phyloP scores from a whole-genome alignment of 2,113 vertebrate species.

The Chascanopsetta lugubris region DNA sequence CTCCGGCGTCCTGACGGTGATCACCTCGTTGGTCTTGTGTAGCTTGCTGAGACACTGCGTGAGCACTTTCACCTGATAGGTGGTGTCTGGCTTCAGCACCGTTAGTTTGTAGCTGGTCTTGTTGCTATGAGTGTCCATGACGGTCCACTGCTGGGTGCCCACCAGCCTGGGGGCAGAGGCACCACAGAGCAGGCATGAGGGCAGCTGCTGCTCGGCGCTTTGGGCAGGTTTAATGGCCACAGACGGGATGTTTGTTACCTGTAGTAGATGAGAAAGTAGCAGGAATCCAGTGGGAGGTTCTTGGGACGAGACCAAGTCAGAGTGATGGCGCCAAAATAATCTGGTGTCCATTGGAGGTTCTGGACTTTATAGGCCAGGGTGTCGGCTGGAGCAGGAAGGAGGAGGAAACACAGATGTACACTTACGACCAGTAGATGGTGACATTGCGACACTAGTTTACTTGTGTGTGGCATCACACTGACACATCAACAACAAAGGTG shows the following conservation, averaged over 20 bases:
- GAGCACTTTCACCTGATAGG: slow-evolving; percentile 94
- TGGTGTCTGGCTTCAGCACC: slow-evolving; percentile 91
- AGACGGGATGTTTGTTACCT: slow-evolving; percentile 82
- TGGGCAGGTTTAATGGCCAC: too few relatives aligned
- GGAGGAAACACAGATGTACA: not conserved
- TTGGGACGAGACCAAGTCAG: slow-evolving; percentile 93
- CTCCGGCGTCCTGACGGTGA: slow-evolving; percentile 90
- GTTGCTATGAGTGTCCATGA: slow-evolving; percentile 93
- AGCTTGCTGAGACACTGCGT: slow-evolving; percentile 91
- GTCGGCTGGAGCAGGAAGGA: slow-evolving; percentile 77
- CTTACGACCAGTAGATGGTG: slow-evolving; percentile 35
- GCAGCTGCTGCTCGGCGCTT: not conserved
- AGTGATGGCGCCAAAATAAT: slow-evolving; percentile 88
- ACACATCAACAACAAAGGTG: not conserved
- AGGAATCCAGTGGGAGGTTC: slow-evolving; percentile 87
- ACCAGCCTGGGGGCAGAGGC: slow-evolving; percentile 77
- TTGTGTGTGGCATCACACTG: not conserved
- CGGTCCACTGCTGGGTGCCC: slow-evolving; percentile 88
- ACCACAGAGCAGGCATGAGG: not conserved
- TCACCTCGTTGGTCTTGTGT: slow-evolving; percentile 90
- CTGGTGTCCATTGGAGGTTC: slow-evolving; percentile 93
- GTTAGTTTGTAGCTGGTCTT: slow-evolving; percentile 88
- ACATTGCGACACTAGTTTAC: slow-evolving; percentile 3
- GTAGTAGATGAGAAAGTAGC: slow-evolving; percentile 91
- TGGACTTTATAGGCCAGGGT: slow-evolving; percentile 91